These are phyloP conservation scores for Pogonus chalceus DNA, from an alignment of 1,140 invertebrate species.

Conservation along the genomic window DNA sequence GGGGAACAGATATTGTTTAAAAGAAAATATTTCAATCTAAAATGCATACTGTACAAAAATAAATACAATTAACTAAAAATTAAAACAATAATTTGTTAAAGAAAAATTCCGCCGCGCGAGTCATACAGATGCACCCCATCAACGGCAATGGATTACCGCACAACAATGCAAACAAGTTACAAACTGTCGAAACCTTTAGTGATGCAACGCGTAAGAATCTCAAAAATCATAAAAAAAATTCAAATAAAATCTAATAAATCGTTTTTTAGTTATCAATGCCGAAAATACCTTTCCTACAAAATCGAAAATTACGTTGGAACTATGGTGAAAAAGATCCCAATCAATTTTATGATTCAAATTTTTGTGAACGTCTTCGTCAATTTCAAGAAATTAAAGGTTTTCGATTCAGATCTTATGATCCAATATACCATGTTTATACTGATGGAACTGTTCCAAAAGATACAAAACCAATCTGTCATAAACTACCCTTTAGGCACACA, in stretches of 20 bases:
- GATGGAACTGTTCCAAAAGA: conserved; percentile 10
- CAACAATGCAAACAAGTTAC: conserved; percentile 28
- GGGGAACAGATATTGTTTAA: too few relatives aligned
- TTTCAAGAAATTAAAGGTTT: conserved; percentile 19
- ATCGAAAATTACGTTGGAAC: conserved; percentile 16
- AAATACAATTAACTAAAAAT: too few relatives aligned
- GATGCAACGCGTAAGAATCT: conserved; percentile 23
- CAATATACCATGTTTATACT: conserved; percentile 17
- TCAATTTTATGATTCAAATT: conserved; percentile 24
- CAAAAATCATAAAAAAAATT: not conserved
- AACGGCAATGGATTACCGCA: conserved; percentile 15
- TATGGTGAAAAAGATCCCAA: conserved; percentile 9
- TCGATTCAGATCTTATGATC: conserved; percentile 21
- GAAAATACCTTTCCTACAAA: conserved; percentile 17
- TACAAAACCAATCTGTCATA: conserved; percentile 28
- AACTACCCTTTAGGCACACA: conserved; percentile 22
- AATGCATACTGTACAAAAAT: too few relatives aligned
- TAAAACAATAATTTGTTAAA: too few relatives aligned
- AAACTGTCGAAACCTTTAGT: conserved; percentile 19
- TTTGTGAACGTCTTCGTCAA: conserved; percentile 9
- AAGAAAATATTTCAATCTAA: too few relatives aligned
- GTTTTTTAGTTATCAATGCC: conserved; percentile 21
- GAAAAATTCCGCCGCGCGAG: too few relatives aligned
- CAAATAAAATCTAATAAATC: not conserved
- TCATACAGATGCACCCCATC: too few relatives aligned